Percentiles rank a stretch among this genome's conserved stretches.
Conservation (phyloP, 2,113 vertebrate genomes). For the Dasyprocta punctata region DNA sequence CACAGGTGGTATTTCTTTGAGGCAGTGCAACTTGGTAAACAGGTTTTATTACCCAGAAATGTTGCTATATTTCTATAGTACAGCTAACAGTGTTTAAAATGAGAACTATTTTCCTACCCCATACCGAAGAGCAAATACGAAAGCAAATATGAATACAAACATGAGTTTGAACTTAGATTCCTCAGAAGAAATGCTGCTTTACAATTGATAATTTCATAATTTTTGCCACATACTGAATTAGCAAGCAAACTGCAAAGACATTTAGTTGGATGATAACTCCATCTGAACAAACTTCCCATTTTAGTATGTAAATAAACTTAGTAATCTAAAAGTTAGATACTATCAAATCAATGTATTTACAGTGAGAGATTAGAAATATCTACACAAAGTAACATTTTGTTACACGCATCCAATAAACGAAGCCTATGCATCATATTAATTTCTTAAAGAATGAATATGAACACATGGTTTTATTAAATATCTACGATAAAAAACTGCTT, state of each 20-base stretch:
- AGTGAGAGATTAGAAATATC: background rate
- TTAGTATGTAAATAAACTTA: background rate
- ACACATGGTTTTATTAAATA: background rate
- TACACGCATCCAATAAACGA: background rate
- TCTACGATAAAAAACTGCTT: background rate
- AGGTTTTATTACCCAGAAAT: slow-evolving; percentile 51
- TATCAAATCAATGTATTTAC: background rate
- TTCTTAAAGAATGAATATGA: background rate
- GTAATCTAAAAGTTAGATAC: background rate
- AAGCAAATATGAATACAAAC: background rate
- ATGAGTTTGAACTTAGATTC: background rate
- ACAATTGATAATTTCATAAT: background rate
- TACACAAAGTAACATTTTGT: background rate
- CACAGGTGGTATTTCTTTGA: slow-evolving; percentile 13
- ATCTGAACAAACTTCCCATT: background rate
- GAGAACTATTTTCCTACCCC: background rate
- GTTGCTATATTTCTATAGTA: background rate
- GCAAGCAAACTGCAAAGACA: background rate
- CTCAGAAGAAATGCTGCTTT: background rate
- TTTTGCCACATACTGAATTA: background rate
- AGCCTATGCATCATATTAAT: background rate
- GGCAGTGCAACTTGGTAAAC: slow-evolving; percentile 20
- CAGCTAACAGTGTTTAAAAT: slow-evolving; percentile 46
- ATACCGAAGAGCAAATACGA: background rate
- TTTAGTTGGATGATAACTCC: background rate